Evolutionary conservation across 2,888 invertebrate species (phyloP), one percentile per base, ranked within the genome.

Genomic region (Amphiduros pacificus): DNA sequence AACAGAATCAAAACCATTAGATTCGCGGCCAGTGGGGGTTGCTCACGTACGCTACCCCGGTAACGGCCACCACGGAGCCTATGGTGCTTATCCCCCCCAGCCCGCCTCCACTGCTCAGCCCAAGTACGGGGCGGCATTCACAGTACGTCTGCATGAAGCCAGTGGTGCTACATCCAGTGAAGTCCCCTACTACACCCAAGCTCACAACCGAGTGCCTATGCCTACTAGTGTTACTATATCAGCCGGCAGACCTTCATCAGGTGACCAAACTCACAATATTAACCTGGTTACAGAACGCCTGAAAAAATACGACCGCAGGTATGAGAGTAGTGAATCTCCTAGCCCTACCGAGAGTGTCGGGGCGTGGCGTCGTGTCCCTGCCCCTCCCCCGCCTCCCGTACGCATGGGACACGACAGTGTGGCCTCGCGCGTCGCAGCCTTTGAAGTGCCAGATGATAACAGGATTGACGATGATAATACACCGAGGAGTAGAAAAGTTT

Each of bases 401-500:
- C 58, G 44, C 6, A 52, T 28, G 4, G 64, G 63, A 27, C 40
- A 40, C 26, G 77, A 76, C 22, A 77, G 78, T 57, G 77, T 82
- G 20, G 75, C 78, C 5, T 64, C 72, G 22, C 69, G 81, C 6
- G 70, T 79, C 11, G 80, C 81, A 17, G 74, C 74, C 22, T 82
- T 79, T 73, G 82, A 82, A 64, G 56, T 28, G n/a, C 32, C 50
- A 1, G 58, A 51, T 2, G 57, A 49, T 22, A 51, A 24, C 24
- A n/a, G 31, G 27, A 60, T 52, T 27, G 60, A 60, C 20, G 26
- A 50, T 27, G 57, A 22, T 27, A 27, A 11, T 14, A 27, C 11
- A 20, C 22, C 28, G 52, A 50, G 1, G 28, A 22, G 32, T 17
- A 9, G 52, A n/a, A 29, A 48, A 22, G 32, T 49, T 24, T 32